Evolutionary conservation across 2,113 vertebrate genomes (phyloP), one percentile per base, ranked within the genome.

Genomic region (Paramisgurnus dabryanus): DNA sequence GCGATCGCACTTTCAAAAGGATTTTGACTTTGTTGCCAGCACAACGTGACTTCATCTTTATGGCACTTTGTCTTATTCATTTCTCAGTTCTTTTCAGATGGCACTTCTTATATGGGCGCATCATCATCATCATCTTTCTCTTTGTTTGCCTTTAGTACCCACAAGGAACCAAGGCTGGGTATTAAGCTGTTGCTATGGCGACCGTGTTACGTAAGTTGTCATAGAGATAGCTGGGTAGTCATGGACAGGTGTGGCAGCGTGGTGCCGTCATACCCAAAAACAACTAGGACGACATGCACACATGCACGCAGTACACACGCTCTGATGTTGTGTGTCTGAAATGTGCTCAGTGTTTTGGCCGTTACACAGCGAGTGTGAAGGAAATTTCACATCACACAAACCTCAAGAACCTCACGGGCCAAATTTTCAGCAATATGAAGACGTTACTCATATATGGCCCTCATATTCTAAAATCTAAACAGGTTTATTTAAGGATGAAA

Each of bases 161-260:
- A 69, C 41, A 58, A 68, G 78, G 77, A 85, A 75, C 85, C 3
- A 45, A 88, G 79, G 84, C 76, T 78, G 81, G 61, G 75, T 86
- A 87, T 86, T 85, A 63, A 71, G 80, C 85, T 78, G 90, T 92
- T 91, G 86, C 91, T 81, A 91, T 92, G 89, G 86, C 60, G 53
- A 93, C 79, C 17, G 18, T 41, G 50, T 82, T 53, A 79, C 63
- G 34, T 18, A 85, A 88, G 87, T 45, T 80, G 74, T 67, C 85
- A 81, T 79, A 58, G 83, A 83, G 78, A 85, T 83, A 78, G 40
- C 69, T 17, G 53, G 76, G 87, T 87, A 87, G 90, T 90, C 68
- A n/a, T 87, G 84, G 84, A 77, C 83, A 63, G 84, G 89, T 81
- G 86, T 85, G 82, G 90, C 88, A 82, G 81, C 18, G 69, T 74